Conservation (phyloP, 2,797 vertebrate species). For the Coendou prehensilis region DNA sequence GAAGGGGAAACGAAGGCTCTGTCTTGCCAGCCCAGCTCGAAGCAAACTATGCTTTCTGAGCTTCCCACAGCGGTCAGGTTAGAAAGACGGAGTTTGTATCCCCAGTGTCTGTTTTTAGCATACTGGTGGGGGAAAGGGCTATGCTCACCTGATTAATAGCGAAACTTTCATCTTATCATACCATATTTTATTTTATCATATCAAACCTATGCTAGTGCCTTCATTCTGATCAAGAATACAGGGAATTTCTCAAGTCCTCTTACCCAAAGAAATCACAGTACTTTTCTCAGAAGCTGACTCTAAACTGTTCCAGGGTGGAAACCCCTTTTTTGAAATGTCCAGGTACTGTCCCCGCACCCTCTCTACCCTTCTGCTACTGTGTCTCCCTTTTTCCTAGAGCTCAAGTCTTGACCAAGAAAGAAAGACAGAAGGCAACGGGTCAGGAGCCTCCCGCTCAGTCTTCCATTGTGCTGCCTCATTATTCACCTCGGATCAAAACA, state of each 20-base stretch:
- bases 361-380: slow-evolving; percentile 41
- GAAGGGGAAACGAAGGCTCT: background rate
- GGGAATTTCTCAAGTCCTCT: slow-evolving; percentile 24
- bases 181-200: too few species aligned
- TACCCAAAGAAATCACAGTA: slow-evolving; percentile 73
- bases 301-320: slow-evolving; percentile 84
- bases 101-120: slow-evolving; percentile 39
- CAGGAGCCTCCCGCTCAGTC: slow-evolving; percentile 86
- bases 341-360: slow-evolving; percentile 82
- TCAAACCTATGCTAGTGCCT: background rate
- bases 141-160: slow-evolving; percentile 52
- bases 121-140: slow-evolving; percentile 61
- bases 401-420: slow-evolving; percentile 88
- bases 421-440: slow-evolving; percentile 84
- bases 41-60: slow-evolving; percentile 67
- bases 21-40: slow-evolving; percentile 67
- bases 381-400: slow-evolving; percentile 82
- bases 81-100: slow-evolving; percentile 53
- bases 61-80: slow-evolving; percentile 73
- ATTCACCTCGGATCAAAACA: slow-evolving; percentile 83
- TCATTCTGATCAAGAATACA: background rate
- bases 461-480: slow-evolving; percentile 86
- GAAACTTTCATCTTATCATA: slow-evolving; percentile 44
- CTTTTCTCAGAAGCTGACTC: slow-evolving; percentile 84
- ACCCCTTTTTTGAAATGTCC: slow-evolving; percentile 87